These are phyloP conservation scores for Galerucella nymphaeae DNA, from an alignment of 2,888 invertebrate genomes.

Conservation along the genomic window DNA sequence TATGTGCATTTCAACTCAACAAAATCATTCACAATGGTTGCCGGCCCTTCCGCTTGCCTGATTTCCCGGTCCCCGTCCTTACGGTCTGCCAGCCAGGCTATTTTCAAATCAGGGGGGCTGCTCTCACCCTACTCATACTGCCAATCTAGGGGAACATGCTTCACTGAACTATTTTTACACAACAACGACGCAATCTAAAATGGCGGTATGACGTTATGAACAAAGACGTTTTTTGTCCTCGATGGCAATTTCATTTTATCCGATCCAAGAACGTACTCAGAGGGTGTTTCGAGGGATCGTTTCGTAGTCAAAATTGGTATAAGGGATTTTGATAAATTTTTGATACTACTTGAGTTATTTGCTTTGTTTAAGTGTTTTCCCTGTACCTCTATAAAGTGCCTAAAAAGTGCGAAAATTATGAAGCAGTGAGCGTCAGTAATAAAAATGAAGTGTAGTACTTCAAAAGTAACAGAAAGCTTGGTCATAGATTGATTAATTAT, in stretches of 20 bases:
- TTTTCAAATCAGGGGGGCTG: slow-evolving; percentile 50
- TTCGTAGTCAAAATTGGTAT: background rate
- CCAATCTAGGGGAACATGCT: slow-evolving; percentile 64
- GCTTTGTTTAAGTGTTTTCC: no score
- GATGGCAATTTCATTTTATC: slow-evolving; percentile 44
- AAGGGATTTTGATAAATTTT: background rate
- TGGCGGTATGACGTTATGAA: slow-evolving; percentile 60
- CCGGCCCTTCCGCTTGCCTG: slow-evolving; percentile 59
- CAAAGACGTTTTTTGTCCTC: slow-evolving; percentile 58
- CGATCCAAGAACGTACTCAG: slow-evolving; percentile 16
- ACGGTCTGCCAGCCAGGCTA: slow-evolving; percentile 54
- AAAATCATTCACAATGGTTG: slow-evolving; percentile 53
- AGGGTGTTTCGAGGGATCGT: background rate
- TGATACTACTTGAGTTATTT: background rate
- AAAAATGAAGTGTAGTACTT: no score
- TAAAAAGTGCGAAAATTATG: no score
- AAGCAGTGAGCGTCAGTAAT: no score
- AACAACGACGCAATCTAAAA: slow-evolving; percentile 62
- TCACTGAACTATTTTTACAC: slow-evolving; percentile 65
- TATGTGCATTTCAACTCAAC: slow-evolving; percentile 50
- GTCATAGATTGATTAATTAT: no score
- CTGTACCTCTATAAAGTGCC: no score
- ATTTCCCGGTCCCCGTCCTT: slow-evolving; percentile 53
- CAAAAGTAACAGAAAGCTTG: no score
- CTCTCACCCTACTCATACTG: slow-evolving; percentile 57